A percentile compares a stretch with the other conserved stretches of the same genome.
Conservation (phyloP, 2,888 invertebrate genomes). For the Cephus sareptanus region DNA sequence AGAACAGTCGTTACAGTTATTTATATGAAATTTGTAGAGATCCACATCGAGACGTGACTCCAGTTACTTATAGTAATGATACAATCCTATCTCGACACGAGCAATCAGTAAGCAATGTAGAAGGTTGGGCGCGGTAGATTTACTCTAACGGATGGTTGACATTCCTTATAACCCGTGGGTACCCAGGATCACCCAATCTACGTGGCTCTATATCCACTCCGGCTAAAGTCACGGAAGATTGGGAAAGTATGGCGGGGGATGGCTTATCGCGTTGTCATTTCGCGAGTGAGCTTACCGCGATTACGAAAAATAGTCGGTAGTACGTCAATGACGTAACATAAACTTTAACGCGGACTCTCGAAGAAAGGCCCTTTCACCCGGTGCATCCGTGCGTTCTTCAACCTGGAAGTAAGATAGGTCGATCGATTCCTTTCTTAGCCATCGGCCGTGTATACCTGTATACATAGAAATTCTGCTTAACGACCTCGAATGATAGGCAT, state of each 20-base stretch:
- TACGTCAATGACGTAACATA: conserved; percentile 8
- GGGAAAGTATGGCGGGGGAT: background rate
- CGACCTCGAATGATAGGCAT: background rate
- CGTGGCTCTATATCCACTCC: conserved; percentile 18
- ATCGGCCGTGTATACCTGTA: background rate
- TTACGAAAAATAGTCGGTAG: conserved; percentile 17
- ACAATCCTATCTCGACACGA: conserved; percentile 33
- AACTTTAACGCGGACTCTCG: background rate
- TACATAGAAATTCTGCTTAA: background rate
- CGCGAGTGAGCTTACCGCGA: conserved; percentile 20
- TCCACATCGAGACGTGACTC: conserved; percentile 39
- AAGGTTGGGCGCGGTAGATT: conserved; percentile 29
- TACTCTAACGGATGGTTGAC: conserved; percentile 34
- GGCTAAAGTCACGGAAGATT: background rate
- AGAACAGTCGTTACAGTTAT: conserved; percentile 29
- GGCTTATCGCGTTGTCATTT: conserved; percentile 40
- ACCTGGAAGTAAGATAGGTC: background rate
- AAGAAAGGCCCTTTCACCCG: background rate
- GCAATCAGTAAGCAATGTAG: conserved; percentile 33
- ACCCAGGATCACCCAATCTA: conserved; percentile 16
- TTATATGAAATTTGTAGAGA: conserved; percentile 41
- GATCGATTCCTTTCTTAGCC: background rate
- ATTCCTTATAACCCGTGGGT: conserved; percentile 21
- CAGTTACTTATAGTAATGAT: conserved; percentile 44
- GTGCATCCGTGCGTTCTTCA: background rate